Evolutionary conservation across 1,140 invertebrate genomes (phyloP).

Genomic region (Wasmannia auropunctata): DNA sequence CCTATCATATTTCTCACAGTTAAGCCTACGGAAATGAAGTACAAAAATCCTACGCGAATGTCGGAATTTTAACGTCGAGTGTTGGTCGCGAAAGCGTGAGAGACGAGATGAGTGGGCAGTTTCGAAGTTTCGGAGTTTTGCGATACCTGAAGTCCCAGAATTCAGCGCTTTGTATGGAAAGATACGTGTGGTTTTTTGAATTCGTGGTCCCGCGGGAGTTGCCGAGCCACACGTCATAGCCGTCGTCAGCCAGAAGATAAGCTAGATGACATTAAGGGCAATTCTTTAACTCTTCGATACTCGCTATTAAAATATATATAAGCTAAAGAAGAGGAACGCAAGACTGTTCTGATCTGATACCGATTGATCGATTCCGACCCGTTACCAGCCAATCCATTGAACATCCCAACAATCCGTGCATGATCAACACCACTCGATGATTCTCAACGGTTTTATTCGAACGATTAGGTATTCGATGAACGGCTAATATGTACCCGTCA

Average conservation of each 20-base stretch:
- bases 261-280: conserved; percentile 1
- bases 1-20: background rate
- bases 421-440: conserved; percentile 86
- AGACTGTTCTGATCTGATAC: conserved; percentile 68
- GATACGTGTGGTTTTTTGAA: conserved; percentile 85
- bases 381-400: conserved; percentile 91
- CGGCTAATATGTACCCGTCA: conserved; percentile 44
- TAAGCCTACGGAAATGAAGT: too few species aligned
- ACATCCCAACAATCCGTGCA: conserved; percentile 91
- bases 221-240: conserved; percentile 90
- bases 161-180: conserved; percentile 82
- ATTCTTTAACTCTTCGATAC: background rate
- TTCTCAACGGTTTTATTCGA: background rate
- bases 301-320: background rate
- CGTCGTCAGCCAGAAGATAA: conserved; percentile 85
- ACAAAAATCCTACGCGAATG: too few species aligned
- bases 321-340: background rate
- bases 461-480: conserved; percentile 49
- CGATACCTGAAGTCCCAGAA: conserved; percentile 84
- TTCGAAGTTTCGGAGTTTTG: background rate
- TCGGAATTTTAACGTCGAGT: background rate
- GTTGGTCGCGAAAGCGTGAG: background rate
- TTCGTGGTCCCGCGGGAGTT: conserved; percentile 89
- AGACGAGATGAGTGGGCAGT: background rate
- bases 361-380: conserved; percentile 86